Conservation (phyloP, 2,113 vertebrate species). For the Brachyhypopomus gauderio region DNA sequence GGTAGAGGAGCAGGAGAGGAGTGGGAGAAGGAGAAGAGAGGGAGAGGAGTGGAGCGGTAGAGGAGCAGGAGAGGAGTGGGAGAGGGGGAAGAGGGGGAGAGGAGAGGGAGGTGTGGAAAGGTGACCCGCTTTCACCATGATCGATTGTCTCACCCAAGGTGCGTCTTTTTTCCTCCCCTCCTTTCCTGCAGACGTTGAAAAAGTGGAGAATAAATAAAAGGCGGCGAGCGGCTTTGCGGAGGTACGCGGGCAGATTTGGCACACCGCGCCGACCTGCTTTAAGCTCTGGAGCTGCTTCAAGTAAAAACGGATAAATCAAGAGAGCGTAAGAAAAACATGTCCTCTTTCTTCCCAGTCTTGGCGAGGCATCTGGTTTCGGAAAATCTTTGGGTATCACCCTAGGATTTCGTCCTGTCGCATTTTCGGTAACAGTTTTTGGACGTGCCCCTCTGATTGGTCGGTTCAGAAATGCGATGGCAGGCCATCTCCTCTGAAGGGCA, state of each 20-base stretch:
- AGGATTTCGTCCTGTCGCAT: conserved; percentile 64
- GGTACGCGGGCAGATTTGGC: conserved; percentile 65
- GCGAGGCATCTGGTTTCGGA: background rate
- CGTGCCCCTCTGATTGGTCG: background rate
- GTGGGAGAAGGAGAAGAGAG: no score
- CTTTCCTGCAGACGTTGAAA: conserved; percentile 25
- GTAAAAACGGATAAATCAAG: conserved; percentile 41
- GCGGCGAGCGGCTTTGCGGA: background rate
- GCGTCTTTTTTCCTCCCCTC: conserved; percentile 32
- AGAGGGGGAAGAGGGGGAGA: conserved; percentile 52
- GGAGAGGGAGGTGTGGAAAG: conserved; percentile 49
- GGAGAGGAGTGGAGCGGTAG: no score
- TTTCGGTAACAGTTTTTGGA: conserved; percentile 38
- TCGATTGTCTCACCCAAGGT: conserved; percentile 62
- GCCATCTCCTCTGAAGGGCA: conserved; percentile 4
- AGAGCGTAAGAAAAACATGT: conserved; percentile 6
- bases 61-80: conserved; percentile 58
- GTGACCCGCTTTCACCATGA: conserved; percentile 72
- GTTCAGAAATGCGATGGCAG: background rate
- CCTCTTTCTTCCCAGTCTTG: background rate
- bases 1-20: no score
- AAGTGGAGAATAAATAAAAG: conserved; percentile 39
- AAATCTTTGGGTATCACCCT: conserved; percentile 54
- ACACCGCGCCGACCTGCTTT: conserved; percentile 60
- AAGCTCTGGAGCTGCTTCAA: conserved; percentile 56